Evolutionary conservation across 2,113 vertebrate genomes (phyloP), one percentile per base, ranked within the genome.

Genomic region (Ameiurus melas): DNA sequence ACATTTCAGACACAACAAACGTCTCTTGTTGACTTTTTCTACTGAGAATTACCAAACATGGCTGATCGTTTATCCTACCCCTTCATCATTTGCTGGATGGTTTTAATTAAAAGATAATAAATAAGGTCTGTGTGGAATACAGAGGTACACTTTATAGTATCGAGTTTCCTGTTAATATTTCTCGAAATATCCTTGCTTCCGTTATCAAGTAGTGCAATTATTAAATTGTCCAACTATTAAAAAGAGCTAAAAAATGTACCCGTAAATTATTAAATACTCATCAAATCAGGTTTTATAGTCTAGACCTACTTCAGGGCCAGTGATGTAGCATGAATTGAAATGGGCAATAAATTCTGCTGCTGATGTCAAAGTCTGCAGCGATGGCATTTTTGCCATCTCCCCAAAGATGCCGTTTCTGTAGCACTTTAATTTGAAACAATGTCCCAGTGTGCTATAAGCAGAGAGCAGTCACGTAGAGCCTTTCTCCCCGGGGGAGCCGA

Each of bases 381-480:
- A 66, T 89, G 77, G 85, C 85, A 85, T 84, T 78, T 87, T 77
- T 86, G 6, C 60, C 47, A 53, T 87, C 86, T 91, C 70, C 81
- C 80, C 30, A 51, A 88, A 89, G 77, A 91, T 87, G 33, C 30
- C 58, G 81, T 84, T 87, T 90, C 87, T 87, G 71, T 89, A 90
- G 87, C 62, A 79, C 79, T 89, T 90, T 93, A 86, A 93, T 90
- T 91, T 91, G 87, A 90, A 90, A 89, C 86, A 90, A 88, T 89
- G 91, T 93, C 89, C 90, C 91, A 90, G 68, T 88, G 90, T 88
- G 77, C 85, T 87, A 79, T 85, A 89, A 90, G 83, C 84, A 77
- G 88, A 87, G 89, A 89, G 73, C 71, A 58, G 86, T 89, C 90
- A 90, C 88, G 78, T 47, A 51, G 86, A 92, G 83, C 77, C 55